phyloP scores from a whole-genome alignment of 2,113 vertebrate genomes.

The crab-eating macaque (Macaca fascicularis) region T2T-MFA8v1.1 NC_088379.1:35640001-35640500 shows the following conservation, averaged over 20 bases:
- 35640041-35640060: not conserved
- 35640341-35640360: not conserved
- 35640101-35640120: conserved; percentile 1
- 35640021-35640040: not conserved
- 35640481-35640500: not conserved
- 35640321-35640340: not conserved
- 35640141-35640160: conserved; percentile 19
- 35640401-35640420: not conserved
- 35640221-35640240: not conserved
- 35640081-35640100: not conserved
- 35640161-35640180: conserved; percentile 42
- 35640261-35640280: not conserved
- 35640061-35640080: not conserved
- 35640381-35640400: not conserved
- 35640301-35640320: not conserved
- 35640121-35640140: conserved; percentile 31
- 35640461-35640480: not conserved
- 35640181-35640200: not conserved
- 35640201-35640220: not conserved
- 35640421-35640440: not conserved
- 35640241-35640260: not conserved
- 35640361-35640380: not conserved
- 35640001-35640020: not conserved
- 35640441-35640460: not conserved
- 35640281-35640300: not conserved